Conservation (phyloP, 2,113 vertebrate species). For the Synodontis membranacea region DNA sequence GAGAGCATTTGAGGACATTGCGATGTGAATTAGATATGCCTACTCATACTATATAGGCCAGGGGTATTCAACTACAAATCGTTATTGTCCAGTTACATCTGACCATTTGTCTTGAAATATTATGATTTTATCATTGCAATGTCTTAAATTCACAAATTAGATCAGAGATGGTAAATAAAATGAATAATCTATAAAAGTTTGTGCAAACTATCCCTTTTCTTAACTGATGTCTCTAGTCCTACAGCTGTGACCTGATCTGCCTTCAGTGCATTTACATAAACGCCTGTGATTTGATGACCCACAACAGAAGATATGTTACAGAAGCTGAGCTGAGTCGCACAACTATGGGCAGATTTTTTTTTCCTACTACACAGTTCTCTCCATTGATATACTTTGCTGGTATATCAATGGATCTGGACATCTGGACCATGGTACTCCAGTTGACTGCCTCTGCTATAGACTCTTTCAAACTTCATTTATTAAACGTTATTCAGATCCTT, state of each 20-base stretch:
- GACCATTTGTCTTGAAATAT: not conserved
- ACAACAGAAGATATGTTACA: not conserved
- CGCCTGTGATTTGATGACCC: not conserved
- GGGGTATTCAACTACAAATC: not conserved
- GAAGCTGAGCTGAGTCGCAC: not conserved
- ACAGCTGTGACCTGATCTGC: not conserved
- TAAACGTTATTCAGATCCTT: constrained; percentile 26
- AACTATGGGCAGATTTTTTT: not conserved
- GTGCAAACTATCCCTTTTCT: not conserved
- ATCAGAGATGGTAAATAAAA: not conserved
- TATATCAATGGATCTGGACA: no score
- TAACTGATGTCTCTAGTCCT: not conserved
- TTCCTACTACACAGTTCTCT: not conserved
- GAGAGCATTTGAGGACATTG: not conserved
- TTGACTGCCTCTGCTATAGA: not conserved
- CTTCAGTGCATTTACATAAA: not conserved
- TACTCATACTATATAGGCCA: not conserved
- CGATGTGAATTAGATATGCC: not conserved
- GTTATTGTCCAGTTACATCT: not conserved
- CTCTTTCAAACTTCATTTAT: not conserved
- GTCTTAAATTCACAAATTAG: not conserved
- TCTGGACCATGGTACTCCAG: not conserved
- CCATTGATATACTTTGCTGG: not conserved
- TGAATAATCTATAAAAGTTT: not conserved
- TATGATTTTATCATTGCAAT: not conserved